Evolutionary conservation across 2,797 vertebrate species (phyloP).

Genomic region (Synaphobranchus kaupii): DNA sequence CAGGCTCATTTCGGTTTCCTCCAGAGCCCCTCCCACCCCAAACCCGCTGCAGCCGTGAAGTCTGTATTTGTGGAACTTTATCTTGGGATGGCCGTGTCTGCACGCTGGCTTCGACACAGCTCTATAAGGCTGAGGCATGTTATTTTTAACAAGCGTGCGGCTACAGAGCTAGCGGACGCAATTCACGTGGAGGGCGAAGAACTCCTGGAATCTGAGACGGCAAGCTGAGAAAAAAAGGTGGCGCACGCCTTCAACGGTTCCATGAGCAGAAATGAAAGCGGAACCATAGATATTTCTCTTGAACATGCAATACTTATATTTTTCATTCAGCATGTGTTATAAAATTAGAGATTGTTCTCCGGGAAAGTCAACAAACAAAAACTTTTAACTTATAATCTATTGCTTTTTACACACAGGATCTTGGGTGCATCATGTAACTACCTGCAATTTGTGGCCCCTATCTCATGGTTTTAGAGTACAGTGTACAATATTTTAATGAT

Average conservation of each 20-base stretch:
- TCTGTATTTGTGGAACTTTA: background rate
- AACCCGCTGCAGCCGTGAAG: background rate
- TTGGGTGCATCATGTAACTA: background rate
- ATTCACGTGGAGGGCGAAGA: slow-evolving; percentile 9
- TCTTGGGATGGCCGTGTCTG: background rate
- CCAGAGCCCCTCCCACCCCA: background rate
- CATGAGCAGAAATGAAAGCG: background rate
- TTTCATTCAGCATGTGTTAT: background rate
- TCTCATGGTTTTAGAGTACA: background rate
- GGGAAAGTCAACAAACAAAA: background rate
- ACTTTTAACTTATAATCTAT: background rate
- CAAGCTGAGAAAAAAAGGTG: background rate
- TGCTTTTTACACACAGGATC: background rate
- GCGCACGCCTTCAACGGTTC: background rate
- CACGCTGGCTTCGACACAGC: background rate
- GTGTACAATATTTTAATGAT: background rate
- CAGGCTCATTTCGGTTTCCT: slow-evolving; percentile 27
- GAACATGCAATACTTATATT: background rate
- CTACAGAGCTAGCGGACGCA: no score
- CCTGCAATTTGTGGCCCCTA: background rate
- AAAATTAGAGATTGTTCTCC: background rate
- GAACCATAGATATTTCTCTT: background rate
- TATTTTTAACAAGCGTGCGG: background rate
- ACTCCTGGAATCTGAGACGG: background rate
- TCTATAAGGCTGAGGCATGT: background rate